Percentiles rank a stretch among this genome's conserved stretches.
Evolutionary conservation across 1,140 invertebrate species (phyloP).

Genomic region (Pectinophora gossypiella): DNA sequence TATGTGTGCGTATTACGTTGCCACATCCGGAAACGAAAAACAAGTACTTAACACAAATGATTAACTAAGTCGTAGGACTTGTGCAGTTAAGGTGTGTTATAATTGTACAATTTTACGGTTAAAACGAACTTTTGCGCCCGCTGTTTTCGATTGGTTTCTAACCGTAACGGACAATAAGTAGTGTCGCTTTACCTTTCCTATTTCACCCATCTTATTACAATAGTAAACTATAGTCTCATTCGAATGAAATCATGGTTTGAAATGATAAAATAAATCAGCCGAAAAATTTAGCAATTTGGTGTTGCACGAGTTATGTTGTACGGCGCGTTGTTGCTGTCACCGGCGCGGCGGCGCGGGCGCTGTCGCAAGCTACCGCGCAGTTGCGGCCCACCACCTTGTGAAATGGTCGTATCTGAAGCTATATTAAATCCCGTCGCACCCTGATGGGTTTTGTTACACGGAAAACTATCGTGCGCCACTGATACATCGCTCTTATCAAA

Average conservation of each 20-base stretch:
- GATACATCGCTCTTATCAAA: constrained; percentile 27
- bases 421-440: constrained; percentile 63
- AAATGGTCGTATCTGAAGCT: constrained; percentile 71
- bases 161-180: background rate
- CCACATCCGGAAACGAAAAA: too few species aligned
- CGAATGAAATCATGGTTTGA: constrained; percentile 30
- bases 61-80: too few species aligned
- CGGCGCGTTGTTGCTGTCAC: constrained; percentile 26
- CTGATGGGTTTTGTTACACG: constrained; percentile 59
- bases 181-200: constrained; percentile 13
- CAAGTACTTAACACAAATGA: too few species aligned
- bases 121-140: too few species aligned
- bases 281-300: constrained; percentile 56
- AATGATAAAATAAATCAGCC: constrained; percentile 37
- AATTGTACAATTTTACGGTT: too few species aligned
- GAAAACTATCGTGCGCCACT: constrained; percentile 41
- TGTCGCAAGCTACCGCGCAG: constrained; percentile 60
- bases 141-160: too few species aligned
- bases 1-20: too few species aligned
- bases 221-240: constrained; percentile 25
- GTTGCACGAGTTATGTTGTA: constrained; percentile 40
- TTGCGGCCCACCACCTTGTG: constrained; percentile 58
- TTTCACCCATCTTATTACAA: constrained; percentile 30
- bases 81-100: too few species aligned
- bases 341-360: constrained; percentile 25